These are phyloP conservation scores for Tilapia sparmanii DNA, from an alignment of 2,113 vertebrate species.

Conservation along the genomic window DNA sequence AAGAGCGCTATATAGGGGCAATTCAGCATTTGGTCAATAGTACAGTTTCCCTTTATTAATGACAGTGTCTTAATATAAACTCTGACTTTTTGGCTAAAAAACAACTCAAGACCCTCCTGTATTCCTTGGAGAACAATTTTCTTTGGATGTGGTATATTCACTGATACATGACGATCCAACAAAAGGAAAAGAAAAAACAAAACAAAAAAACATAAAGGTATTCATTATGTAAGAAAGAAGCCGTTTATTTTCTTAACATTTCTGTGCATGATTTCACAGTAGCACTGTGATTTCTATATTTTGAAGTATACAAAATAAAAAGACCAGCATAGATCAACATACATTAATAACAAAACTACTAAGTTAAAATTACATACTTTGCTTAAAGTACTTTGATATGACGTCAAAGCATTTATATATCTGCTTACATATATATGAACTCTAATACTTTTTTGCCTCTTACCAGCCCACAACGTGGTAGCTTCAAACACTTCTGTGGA, in stretches of 20 bases:
- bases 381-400: neutral
- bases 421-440: neutral
- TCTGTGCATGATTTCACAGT: slow-evolving; percentile 2
- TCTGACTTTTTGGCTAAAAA: neutral
- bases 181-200: neutral
- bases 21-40: neutral
- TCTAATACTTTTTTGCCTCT: neutral
- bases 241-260: slow-evolving; percentile 37
- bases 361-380: neutral
- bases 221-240: neutral
- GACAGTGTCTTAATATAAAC: neutral
- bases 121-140: neutral
- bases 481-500: neutral
- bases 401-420: neutral
- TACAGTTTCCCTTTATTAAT: neutral
- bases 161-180: neutral
- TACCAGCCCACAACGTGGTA: neutral
- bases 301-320: slow-evolving; percentile 13
- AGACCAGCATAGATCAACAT: neutral
- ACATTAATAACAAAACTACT: neutral
- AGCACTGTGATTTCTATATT: neutral
- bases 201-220: neutral
- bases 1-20: neutral
- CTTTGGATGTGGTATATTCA: neutral
- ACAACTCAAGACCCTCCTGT: neutral